A percentile compares a stretch with the other conserved stretches of the same genome.
Conservation (phyloP, 2,113 vertebrate species). For the Megaceryle maxima region DNA sequence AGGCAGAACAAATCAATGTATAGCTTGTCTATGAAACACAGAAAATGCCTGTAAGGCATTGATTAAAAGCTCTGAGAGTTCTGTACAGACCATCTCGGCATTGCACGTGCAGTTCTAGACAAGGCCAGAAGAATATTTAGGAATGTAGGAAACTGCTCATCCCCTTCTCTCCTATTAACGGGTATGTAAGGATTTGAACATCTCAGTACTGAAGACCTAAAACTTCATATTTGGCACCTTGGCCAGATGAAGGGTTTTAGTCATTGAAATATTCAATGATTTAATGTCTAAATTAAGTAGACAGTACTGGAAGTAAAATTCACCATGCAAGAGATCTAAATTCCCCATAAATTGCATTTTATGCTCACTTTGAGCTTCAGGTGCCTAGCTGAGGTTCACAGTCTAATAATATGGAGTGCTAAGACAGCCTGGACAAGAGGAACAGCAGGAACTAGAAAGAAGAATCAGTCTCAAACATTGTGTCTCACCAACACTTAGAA, state of each 20-base stretch:
- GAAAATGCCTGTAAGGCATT: not conserved
- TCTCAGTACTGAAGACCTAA: not conserved
- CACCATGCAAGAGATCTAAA: not conserved
- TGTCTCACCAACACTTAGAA: not conserved
- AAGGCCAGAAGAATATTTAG: not conserved
- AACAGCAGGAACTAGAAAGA: not conserved
- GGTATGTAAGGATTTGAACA: not conserved
- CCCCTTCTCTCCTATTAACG: not conserved
- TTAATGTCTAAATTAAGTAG: not conserved
- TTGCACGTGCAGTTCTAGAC: not conserved
- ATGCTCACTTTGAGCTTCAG: not conserved
- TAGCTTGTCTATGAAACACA: not conserved
- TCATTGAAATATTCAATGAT: not conserved
- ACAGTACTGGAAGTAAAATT: not conserved
- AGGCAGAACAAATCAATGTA: not conserved
- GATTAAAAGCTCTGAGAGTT: not conserved
- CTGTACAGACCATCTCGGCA: not conserved
- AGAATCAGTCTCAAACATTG: not conserved
- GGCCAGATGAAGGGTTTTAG: not conserved
- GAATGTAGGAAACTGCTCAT: not conserved
- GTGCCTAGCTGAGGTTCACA: not conserved
- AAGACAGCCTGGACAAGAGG: not conserved
- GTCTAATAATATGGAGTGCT: not conserved
- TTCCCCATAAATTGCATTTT: not conserved
- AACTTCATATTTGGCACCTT: not conserved